Percentiles rank a stretch among this genome's conserved stretches.
phyloP scores from a whole-genome alignment of 2,797 vertebrate species.

The Tinamus major region DNA sequence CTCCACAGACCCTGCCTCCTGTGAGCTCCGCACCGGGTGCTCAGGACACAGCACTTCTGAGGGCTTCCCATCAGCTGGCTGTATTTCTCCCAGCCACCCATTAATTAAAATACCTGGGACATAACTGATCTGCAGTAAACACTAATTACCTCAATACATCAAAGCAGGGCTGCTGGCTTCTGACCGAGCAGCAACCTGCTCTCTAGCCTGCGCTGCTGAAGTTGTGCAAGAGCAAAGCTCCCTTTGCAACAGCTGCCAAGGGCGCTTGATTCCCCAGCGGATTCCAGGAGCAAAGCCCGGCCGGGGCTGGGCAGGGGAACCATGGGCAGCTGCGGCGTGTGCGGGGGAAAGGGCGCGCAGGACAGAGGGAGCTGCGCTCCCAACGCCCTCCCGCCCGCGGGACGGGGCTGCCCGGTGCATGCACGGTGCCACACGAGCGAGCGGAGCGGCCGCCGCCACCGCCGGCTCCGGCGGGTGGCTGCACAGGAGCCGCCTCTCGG shows the following conservation, averaged over 20 bases:
- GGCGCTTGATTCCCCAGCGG: not conserved
- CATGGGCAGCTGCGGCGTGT: not conserved
- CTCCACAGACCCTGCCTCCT: too few relatives aligned
- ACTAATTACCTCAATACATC: constrained; percentile 77
- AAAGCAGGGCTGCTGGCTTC: constrained; percentile 70
- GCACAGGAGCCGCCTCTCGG: too few relatives aligned
- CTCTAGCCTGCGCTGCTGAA: not conserved
- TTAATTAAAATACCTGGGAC: constrained; percentile 79
- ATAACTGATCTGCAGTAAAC: constrained; percentile 74
- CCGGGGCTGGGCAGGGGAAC: not conserved
- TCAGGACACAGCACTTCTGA: constrained; percentile 64
- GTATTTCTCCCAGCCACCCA: constrained; percentile 68
- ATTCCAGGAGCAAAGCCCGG: not conserved
- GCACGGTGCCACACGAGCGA: too few relatives aligned
- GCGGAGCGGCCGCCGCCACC: too few relatives aligned
- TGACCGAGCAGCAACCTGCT: constrained; percentile 58
- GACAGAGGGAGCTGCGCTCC: too few relatives aligned
- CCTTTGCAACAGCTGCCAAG: not conserved
- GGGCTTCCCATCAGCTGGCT: constrained; percentile 72
- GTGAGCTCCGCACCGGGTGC: not conserved
- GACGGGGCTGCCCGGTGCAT: too few relatives aligned
- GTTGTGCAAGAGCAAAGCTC: constrained; percentile 23
- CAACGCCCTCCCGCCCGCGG: too few relatives aligned
- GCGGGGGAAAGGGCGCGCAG: too few relatives aligned
- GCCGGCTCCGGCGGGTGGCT: too few relatives aligned